Conservation (phyloP, 2,888 invertebrate genomes). For the Nemotelus nigrinus region DNA sequence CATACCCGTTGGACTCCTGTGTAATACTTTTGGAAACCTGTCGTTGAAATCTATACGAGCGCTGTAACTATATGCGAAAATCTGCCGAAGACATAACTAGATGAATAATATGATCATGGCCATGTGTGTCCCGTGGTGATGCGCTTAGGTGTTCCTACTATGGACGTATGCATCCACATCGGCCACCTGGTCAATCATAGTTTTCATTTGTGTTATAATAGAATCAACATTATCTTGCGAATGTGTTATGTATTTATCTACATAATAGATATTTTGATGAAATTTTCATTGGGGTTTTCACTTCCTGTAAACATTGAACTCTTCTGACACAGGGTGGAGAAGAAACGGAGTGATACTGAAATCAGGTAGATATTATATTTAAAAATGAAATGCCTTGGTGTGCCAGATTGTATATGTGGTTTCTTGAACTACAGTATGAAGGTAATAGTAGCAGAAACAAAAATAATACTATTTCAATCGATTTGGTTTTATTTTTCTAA, state of each 20-base stretch:
- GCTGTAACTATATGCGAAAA: not conserved
- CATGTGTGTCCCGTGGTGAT: slow-evolving; percentile 12
- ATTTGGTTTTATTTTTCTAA: too few species aligned
- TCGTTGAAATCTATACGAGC: slow-evolving; percentile 22
- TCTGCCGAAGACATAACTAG: slow-evolving; percentile 25
- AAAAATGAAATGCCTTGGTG: too few species aligned
- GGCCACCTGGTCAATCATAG: slow-evolving; percentile 4
- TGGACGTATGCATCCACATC: not conserved
- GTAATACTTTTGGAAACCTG: slow-evolving; percentile 36
- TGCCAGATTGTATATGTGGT: too few species aligned
- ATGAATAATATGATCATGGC: slow-evolving; percentile 14
- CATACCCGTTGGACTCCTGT: slow-evolving; percentile 38
- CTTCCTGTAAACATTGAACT: slow-evolving; percentile 28
- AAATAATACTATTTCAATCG: too few species aligned
- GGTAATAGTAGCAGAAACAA: too few species aligned
- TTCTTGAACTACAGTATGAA: too few species aligned
- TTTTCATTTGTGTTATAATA: slow-evolving; percentile 35
- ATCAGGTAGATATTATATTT: too few species aligned
- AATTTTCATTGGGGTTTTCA: not conserved
- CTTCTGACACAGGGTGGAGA: not conserved
- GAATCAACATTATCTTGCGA: slow-evolving; percentile 32
- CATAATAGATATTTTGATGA: slow-evolving; percentile 11
- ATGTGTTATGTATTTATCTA: slow-evolving; percentile 22
- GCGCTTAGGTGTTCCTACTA: too few species aligned
- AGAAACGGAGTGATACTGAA: not conserved